Evolutionary conservation across 2,888 invertebrate species (phyloP), one percentile per base, ranked within the genome.

Genomic region (Ryuthela nishihirai): DNA sequence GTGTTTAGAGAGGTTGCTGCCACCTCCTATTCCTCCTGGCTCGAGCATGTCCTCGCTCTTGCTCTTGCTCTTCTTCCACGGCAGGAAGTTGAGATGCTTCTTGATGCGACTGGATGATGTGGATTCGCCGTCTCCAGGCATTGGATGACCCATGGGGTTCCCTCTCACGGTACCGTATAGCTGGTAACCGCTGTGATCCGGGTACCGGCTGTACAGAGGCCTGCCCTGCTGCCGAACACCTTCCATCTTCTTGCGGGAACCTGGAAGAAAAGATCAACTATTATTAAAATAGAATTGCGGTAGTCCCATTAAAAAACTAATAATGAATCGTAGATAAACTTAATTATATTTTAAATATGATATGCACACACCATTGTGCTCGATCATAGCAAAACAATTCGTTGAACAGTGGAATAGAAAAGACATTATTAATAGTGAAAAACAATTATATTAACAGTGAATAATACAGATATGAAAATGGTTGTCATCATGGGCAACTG

Each of bases 21-120:
- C 32, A 12, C 3, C 3, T 7, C 53, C 47, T 3, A 36, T 34
- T n/a, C 40, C 42, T 2, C 36, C 20, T n/a, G 49, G 21, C 12
- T 4, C 12, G n/a, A 45, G 25, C 7, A 26, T 23, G 10, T 49
- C 49, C 17, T 48, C 49, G 17, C 44, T 34, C 26, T 53, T 59
- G 39, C 42, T 59, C 24, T 44, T 59, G 38, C 44, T 59, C 36
- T 59, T 59, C 12, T 44, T 59, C 52, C 59, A 53, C 0, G 59
- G 53, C n/a, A 59, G 25, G 17, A 59, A 53, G 21, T 53, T 59
- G 29, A 59, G 50, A 10, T 38, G 24, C 39, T 59, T 59, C 29
- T 59, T 59, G 20, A 12, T 40, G 10, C 34, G 50, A 4, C 50
- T 42, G 20, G 48, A 5, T 4, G 24, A 18, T 23, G 21, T 46